Evolutionary conservation across 2,797 vertebrate genomes (phyloP).

Genomic region (Liasis olivaceus): DNA sequence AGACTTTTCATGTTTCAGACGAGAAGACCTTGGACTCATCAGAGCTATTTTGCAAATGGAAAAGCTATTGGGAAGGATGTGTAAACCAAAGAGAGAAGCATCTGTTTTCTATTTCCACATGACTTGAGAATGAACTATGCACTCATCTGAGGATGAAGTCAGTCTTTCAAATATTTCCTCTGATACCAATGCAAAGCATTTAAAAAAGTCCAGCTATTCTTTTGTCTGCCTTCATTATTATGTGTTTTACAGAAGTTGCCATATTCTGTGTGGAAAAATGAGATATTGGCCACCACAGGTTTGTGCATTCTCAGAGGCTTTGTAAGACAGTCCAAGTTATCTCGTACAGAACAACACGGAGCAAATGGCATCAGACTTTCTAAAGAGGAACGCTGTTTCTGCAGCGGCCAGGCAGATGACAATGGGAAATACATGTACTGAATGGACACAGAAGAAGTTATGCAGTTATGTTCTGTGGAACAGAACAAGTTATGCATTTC

Average conservation of each 20-base stretch:
- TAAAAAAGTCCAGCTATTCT: background rate
- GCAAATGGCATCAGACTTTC: no score
- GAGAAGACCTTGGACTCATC: background rate
- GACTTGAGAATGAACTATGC: slow-evolving; percentile 7
- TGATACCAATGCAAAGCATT: background rate
- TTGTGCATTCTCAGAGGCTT: background rate
- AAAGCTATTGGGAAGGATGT: background rate
- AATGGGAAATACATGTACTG: no score
- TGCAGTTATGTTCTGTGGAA: no score
- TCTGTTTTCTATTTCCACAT: slow-evolving; percentile 36
- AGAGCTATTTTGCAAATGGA: slow-evolving; percentile 43
- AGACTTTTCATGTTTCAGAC: background rate
- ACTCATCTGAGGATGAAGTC: slow-evolving; percentile 23
- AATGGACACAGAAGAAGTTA: no score
- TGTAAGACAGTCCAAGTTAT: background rate
- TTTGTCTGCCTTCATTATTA: slow-evolving; percentile 26
- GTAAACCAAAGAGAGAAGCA: slow-evolving; percentile 10
- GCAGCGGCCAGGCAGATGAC: no score
- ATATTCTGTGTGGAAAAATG: background rate
- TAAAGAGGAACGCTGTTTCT: no score
- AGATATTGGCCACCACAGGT: background rate
- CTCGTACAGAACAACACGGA: background rate
- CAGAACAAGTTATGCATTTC: no score
- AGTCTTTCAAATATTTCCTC: background rate
- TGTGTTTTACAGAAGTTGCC: background rate